Evolutionary conservation across 2,888 invertebrate genomes (phyloP), one percentile per base, ranked within the genome.

Genomic region (Beris morrisii): DNA sequence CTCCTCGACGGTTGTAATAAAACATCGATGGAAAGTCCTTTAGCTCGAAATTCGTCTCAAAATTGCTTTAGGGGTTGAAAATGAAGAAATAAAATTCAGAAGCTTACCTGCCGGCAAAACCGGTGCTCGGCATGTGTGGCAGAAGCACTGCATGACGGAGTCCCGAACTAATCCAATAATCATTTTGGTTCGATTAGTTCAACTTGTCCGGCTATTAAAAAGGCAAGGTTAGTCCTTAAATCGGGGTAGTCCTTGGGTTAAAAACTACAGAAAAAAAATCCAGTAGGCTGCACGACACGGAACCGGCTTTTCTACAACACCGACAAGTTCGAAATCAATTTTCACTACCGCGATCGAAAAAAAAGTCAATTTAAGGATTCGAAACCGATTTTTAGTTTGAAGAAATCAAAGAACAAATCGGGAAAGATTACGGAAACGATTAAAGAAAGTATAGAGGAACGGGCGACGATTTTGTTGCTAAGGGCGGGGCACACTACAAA

Each of bases 131-230:
- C 93, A 93, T 82, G 92, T 90, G 84, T 93, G 92, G 85, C 93
- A 93, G 86, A 93, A 93, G 85, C 93, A 93, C 87, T 92, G 91
- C 88, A 93, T 87, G 82, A 93, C 92, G 81, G 93, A 93, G 83
- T 93, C 92, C 83, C 92, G 89, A 81, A 93, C 92, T 78, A 93
- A 87, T 82, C 89, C 91, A 85, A 93, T 92, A 86, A 93, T 84
- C 93, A 93, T 93, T 73, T 81, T 83, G 77, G 32, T 30, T 12
- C 15, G 50, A 48, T 65, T 46, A 28, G 45, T 64, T 43, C 4
- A 54, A 28, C 46, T 61, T 43, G 15, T 59, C 11, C 30, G 43
- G 6, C 28, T n/a, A 38, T 38, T 31, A 12, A 48, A 12, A 12
- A 59, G 15, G 43, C 43, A 22, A 13, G 6, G 6, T 13, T 13